Evolutionary conservation across 2,888 invertebrate genomes (phyloP).

Genomic region (Agriopis leucophaearia): DNA sequence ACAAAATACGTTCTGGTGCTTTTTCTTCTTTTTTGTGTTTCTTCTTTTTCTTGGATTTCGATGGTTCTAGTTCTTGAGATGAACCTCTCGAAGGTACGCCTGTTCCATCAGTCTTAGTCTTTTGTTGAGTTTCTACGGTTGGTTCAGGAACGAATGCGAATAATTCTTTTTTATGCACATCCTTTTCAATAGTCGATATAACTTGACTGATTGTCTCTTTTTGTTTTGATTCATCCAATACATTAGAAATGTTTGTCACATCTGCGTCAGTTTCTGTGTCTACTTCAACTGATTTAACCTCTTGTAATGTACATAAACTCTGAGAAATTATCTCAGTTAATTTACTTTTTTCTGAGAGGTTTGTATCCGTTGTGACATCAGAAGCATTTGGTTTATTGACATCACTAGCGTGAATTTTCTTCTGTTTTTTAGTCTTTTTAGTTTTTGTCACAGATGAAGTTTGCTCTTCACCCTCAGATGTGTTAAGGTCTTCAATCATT

Average conservation of each 20-base stretch:
- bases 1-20: conserved; percentile 30
- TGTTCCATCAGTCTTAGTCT: background rate
- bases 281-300: background rate
- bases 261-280: background rate
- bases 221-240: background rate
- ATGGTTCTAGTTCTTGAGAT: conserved; percentile 19
- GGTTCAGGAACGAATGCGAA: background rate
- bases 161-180: conserved; percentile 1
- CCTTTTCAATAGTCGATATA: background rate
- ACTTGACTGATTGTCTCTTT: background rate
- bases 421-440: conserved; percentile 27
- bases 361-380: conserved; percentile 1
- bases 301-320: background rate
- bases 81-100: background rate
- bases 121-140: background rate
- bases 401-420: background rate
- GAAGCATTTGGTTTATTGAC: background rate
- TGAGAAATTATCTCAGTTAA: background rate
- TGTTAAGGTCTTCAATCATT: conserved; percentile 53
- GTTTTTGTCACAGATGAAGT: conserved; percentile 3
- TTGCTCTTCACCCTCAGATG: conserved; percentile 36
- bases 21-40: conserved; percentile 62
- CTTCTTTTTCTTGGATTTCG: conserved; percentile 63
- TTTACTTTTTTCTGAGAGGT: background rate
- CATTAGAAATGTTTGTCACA: background rate